These are phyloP conservation scores for Numida meleagris DNA, from an alignment of 2,113 vertebrate genomes.

Conservation along the genomic window DNA sequence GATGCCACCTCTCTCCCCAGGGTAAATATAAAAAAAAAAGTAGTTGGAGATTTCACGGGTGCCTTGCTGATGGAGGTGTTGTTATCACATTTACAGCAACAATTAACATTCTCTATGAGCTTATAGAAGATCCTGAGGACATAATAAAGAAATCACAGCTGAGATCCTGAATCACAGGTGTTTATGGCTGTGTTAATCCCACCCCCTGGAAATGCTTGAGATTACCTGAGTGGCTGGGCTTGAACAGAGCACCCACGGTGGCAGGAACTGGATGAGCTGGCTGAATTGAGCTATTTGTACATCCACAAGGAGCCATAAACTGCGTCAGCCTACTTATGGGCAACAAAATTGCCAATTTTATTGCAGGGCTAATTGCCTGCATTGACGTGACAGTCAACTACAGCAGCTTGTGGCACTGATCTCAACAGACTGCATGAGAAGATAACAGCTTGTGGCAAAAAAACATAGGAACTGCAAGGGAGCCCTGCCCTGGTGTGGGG, in stretches of 20 bases:
- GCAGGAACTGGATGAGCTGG: neutral
- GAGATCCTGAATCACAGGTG: neutral
- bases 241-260: accelerated
- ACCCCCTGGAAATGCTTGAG: neutral
- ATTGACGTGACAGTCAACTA: neutral
- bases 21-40: neutral
- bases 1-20: neutral
- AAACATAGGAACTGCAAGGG: neutral
- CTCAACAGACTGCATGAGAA: neutral
- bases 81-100: neutral
- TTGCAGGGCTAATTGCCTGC: accelerated
- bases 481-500: neutral
- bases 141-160: neutral
- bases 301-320: too few relatives aligned
- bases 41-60: neutral
- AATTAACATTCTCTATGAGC: neutral
- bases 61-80: neutral
- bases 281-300: neutral
- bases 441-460: neutral
- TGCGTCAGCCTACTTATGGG: accelerated
- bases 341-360: neutral
- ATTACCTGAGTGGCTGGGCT: neutral
- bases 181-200: neutral
- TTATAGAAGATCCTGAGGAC: neutral
- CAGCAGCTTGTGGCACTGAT: neutral